phyloP scores from a whole-genome alignment of 1,140 invertebrate species.

The Vollenhovia emeryi region DNA sequence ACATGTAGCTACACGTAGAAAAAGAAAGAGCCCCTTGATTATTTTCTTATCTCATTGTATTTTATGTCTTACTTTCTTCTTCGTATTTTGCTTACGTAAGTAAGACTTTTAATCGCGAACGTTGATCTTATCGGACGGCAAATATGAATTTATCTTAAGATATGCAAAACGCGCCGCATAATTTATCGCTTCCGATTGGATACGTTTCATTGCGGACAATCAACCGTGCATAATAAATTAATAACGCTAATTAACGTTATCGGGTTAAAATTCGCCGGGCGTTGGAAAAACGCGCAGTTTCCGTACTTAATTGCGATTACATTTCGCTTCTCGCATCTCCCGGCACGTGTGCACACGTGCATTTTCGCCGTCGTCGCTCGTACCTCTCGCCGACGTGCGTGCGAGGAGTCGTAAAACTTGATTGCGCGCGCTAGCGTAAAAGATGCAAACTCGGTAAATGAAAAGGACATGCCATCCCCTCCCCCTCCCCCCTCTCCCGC shows the following conservation, averaged over 20 bases:
- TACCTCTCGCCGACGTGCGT: not conserved
- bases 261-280: not conserved
- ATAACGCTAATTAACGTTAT: not conserved
- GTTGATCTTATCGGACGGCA: not conserved
- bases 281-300: not conserved
- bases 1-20: not conserved
- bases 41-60: not conserved
- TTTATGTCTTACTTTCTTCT: not conserved
- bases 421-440: constrained; percentile 37
- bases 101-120: not conserved
- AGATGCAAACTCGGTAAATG: constrained; percentile 44
- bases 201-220: not conserved
- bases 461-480: constrained; percentile 5
- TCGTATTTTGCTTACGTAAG: not conserved
- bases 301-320: not conserved
- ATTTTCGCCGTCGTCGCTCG: not conserved
- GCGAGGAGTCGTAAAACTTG: constrained; percentile 51
- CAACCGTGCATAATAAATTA: not conserved
- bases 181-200: not conserved
- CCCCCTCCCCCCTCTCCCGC: not conserved
- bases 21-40: not conserved
- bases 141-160: not conserved
- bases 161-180: not conserved
- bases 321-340: not conserved
- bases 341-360: not conserved